A percentile compares a stretch with the other conserved stretches of the same genome.
Evolutionary conservation across 2,113 vertebrate genomes (phyloP).

Genomic region (Pterophyllum scalare): DNA sequence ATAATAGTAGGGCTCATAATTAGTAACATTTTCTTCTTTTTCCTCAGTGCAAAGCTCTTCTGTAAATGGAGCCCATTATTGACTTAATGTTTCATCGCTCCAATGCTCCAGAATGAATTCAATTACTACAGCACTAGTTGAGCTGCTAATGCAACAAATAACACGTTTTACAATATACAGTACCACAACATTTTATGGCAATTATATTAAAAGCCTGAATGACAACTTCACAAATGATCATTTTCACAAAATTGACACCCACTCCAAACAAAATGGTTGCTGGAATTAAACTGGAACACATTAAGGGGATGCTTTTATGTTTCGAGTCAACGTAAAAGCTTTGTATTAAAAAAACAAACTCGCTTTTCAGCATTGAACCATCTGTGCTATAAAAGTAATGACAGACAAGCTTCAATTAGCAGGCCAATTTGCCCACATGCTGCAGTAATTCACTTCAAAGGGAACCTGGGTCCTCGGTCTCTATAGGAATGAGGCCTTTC

Average conservation of each 20-base stretch:
- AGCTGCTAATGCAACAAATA: conserved; percentile 26
- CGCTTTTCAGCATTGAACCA: not conserved
- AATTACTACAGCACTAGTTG: not conserved
- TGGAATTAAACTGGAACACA: conserved; percentile 35
- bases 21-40: accelerated
- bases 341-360: not conserved
- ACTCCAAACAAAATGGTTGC: conserved; percentile 34
- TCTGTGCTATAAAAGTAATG: conserved; percentile 22
- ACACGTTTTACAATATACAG: not conserved
- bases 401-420: conserved; percentile 23
- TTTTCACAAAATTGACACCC: conserved; percentile 45
- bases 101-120: not conserved
- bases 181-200: conserved; percentile 14
- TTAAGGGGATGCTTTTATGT: conserved; percentile 24
- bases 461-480: not conserved
- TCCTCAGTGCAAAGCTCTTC: not conserved
- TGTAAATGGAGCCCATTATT: not conserved
- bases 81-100: not conserved
- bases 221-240: conserved; percentile 5
- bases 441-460: conserved; percentile 20
- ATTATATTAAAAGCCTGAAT: conserved; percentile 50
- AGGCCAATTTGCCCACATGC: not conserved
- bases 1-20: not conserved
- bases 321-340: conserved; percentile 35
- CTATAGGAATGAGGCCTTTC: conserved; percentile 28